Evolutionary conservation across 2,888 invertebrate genomes (phyloP).

Genomic region (Epirrhoe alternata): DNA sequence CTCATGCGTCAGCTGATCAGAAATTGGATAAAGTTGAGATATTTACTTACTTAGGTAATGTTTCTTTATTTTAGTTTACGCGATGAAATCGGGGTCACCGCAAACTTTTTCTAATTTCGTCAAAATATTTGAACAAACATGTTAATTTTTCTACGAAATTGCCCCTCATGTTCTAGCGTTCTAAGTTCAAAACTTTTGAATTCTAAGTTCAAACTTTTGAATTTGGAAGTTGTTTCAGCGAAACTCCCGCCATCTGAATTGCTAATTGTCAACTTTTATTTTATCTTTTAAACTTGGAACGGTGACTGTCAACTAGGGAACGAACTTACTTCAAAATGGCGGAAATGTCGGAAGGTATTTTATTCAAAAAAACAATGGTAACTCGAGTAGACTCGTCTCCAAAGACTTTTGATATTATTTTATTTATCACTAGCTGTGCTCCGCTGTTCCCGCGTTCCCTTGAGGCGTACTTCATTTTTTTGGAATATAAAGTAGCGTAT

Average conservation of each 20-base stretch:
- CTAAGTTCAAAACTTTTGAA: conserved; percentile 2
- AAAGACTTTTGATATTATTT: not conserved
- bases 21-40: too few species aligned
- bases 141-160: not conserved
- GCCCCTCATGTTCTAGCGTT: not conserved
- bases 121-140: not conserved
- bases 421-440: too few species aligned
- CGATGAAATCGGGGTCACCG: too few species aligned
- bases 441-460: too few species aligned
- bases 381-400: not conserved
- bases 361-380: not conserved
- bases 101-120: not conserved
- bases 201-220: conserved; percentile 10
- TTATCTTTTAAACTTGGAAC: conserved; percentile 3
- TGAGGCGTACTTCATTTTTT: too few species aligned
- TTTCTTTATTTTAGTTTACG: too few species aligned
- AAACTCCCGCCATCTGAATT: conserved; percentile 9
- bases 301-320: not conserved
- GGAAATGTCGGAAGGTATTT: not conserved
- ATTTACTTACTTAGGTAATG: too few species aligned
- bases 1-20: too few species aligned
- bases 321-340: conserved; percentile 1
- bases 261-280: conserved; percentile 18
- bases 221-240: conserved; percentile 6
- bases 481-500: too few species aligned